These are phyloP conservation scores for Trichacis sp. DNA, from an alignment of 2,888 invertebrate species.

Conservation along the genomic window DNA sequence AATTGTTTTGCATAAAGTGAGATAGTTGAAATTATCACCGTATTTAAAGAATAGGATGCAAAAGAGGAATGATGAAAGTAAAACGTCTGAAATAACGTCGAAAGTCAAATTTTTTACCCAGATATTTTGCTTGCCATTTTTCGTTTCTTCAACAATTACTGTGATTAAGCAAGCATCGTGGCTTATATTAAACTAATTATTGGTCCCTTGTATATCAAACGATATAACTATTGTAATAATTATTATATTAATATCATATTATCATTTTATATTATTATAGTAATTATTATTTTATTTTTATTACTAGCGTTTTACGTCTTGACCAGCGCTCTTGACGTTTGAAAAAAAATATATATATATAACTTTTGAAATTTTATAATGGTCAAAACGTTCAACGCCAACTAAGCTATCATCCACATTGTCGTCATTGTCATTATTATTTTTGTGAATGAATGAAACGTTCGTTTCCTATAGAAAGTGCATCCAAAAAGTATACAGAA, in stretches of 20 bases:
- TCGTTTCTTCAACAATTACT: constrained; percentile 65
- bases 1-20: constrained; percentile 26
- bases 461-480: neutral
- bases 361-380: neutral
- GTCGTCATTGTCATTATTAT: neutral
- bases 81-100: neutral
- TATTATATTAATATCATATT: constrained; percentile 48
- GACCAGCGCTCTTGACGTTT: too few relatives aligned
- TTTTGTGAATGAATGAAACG: neutral
- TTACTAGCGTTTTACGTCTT: neutral
- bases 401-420: too few relatives aligned
- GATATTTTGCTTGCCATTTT: constrained; percentile 62
- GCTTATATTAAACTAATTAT: constrained; percentile 53
- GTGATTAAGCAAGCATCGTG: constrained; percentile 68
- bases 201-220: constrained; percentile 58
- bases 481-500: neutral
- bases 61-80: neutral
- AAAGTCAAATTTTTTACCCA: constrained; percentile 26
- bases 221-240: constrained; percentile 52
- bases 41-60: neutral
- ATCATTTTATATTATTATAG: constrained; percentile 27
- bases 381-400: too few relatives aligned
- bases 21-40: neutral
- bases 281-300: constrained; percentile 12
- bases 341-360: neutral